Evolutionary conservation across 1,140 invertebrate species (phyloP), one percentile per base, ranked within the genome.

Genomic region (Episyrphus balteatus): DNA sequence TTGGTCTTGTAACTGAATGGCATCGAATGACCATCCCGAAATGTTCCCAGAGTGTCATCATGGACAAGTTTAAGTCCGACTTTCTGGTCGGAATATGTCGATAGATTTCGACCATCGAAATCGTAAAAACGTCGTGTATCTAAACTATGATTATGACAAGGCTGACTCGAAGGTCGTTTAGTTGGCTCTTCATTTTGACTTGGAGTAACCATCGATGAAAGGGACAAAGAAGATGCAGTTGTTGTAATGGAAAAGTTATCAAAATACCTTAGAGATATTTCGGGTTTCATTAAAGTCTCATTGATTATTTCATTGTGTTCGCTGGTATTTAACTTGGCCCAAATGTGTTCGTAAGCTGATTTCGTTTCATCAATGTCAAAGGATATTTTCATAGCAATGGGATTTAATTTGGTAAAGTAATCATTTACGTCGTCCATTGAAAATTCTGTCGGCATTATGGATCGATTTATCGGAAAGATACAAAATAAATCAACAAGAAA

Each of bases 21-120:
- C 36, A 33, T 52, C 10, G 62, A 66, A 51, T 66, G 60, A 42
- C 66, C 62, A 50, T 66, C 62, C 1, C 52, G 58, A 46, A 51
- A 59, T 32, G 53, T 39, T 3, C 50, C 46, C 9, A 44, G 41
- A 15, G 52, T 50, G 15, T 66, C 62, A 38, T 66, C 62, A 14
- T 59, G 57, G 5, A 66, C 39, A 11, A 58, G 39, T 42, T 62
- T 62, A 9, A 54, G 21, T 0, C 51, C 59, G 13, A 57, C 44
- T 26, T 52, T 61, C 45, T 59, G 58, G 9, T 48, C 21, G 30
- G 48, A 48, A 47, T 55, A 63, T 31, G 57, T 53, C 15, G 30
- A 31, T 7, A 63, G 26, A n/a, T 50, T 51, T 36, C 51, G 31
- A 5, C 50, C 48, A 50, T 63, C 57, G 38, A 42, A 64, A 3